A percentile compares a stretch with the other conserved stretches of the same genome.
phyloP scores from a whole-genome alignment of 1,140 invertebrate genomes.

The Drosophila serrata region DNA sequence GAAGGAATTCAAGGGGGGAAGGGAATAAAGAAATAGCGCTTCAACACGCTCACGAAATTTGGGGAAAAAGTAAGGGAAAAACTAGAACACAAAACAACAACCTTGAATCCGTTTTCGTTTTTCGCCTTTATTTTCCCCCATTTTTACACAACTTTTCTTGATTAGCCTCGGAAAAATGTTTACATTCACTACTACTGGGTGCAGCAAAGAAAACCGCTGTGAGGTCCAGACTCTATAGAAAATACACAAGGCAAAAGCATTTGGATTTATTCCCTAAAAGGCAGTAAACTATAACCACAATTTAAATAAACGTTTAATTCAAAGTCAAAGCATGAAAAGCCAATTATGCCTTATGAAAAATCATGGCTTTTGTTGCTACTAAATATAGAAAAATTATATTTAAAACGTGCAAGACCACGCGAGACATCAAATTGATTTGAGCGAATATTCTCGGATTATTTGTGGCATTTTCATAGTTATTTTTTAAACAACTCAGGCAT shows the following conservation, averaged over 20 bases:
- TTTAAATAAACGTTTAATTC: slow-evolving; percentile 17
- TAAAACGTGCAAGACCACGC: slow-evolving; percentile 71
- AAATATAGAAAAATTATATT: slow-evolving; percentile 11
- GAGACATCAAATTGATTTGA: slow-evolving; percentile 40
- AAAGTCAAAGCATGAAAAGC: slow-evolving; percentile 22
- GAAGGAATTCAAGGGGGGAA: slow-evolving; percentile 4
- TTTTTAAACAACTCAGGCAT: slow-evolving; percentile 58
- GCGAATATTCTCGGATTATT: slow-evolving; percentile 38
- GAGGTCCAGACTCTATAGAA: slow-evolving; percentile 14
- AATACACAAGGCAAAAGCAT: slow-evolving; percentile 13
- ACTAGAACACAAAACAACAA: slow-evolving; percentile 39
- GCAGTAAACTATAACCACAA: slow-evolving; percentile 3
- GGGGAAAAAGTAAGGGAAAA: slow-evolving; percentile 9
- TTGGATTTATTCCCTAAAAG: background rate
- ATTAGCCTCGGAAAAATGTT: slow-evolving; percentile 47
- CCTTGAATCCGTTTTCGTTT: slow-evolving; percentile 45
- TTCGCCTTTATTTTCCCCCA: slow-evolving; percentile 9
- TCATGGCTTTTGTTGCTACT: slow-evolving; percentile 3
- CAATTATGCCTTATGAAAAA: slow-evolving; percentile 22
- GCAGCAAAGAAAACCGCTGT: slow-evolving; percentile 21
- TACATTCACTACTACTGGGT: slow-evolving; percentile 16
- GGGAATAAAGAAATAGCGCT: slow-evolving; percentile 21
- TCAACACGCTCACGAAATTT: slow-evolving; percentile 21
- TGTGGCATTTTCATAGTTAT: slow-evolving; percentile 63
- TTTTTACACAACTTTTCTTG: slow-evolving; percentile 44